These are phyloP conservation scores for Encarsia formosa DNA, from an alignment of 2,888 invertebrate species.

Conservation along the genomic window DNA sequence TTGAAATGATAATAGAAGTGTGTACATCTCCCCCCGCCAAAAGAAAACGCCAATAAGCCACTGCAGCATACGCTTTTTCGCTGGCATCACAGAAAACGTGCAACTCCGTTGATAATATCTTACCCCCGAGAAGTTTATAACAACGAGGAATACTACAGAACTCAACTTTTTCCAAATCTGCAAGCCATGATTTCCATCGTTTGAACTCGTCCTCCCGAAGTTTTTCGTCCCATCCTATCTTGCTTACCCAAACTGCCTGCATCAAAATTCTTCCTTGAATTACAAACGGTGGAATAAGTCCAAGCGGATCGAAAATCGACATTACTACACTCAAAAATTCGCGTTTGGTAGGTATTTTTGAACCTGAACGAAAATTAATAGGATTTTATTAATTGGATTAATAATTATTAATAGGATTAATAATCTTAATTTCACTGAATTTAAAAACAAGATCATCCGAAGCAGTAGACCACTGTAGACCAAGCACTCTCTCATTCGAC, in stretches of 20 bases:
- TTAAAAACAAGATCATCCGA: no score
- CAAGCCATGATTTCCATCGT: not conserved
- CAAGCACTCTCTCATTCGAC: conserved; percentile 4
- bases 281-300: not conserved
- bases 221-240: conserved; percentile 1
- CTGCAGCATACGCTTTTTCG: not conserved
- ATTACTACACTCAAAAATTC: conserved; percentile 6
- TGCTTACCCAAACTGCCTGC: conserved; percentile 2
- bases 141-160: not conserved
- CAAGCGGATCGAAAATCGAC: conserved; percentile 3
- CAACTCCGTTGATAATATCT: not conserved
- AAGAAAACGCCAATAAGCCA: conserved; percentile 23
- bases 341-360: not conserved
- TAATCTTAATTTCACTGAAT: no score
- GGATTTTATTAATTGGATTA: no score
- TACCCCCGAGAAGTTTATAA: not conserved
- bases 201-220: not conserved
- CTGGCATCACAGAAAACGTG: not conserved
- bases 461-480: not conserved
- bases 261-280: conserved; percentile 2
- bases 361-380: conserved; percentile 1
- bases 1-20: conserved; percentile 3
- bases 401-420: no score
- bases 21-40: not conserved
- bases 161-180: not conserved